Evolutionary conservation across 2,113 vertebrate species (phyloP), one percentile per base, ranked within the genome.

Genomic region (Sardina pilchardus): DNA sequence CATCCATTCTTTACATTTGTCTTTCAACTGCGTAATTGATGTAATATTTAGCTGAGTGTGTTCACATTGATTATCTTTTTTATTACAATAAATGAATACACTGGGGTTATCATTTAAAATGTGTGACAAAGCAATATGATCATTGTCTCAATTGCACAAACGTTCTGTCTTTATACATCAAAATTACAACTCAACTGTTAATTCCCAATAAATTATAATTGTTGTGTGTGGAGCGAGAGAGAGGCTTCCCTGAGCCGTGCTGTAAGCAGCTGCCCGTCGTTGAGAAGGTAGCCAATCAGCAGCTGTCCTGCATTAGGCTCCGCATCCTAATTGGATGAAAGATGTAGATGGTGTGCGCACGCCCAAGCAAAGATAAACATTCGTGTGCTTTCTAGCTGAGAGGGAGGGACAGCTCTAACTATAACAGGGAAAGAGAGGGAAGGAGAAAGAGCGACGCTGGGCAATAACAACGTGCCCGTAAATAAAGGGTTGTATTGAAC

Each of bases 351-450:
- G 92, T 91, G 93, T 92, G 94, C 95, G 96, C 95, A 95, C 95
- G 93, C 91, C 91, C 92, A 93, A 95, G 95, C 89, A 94, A 95
- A 93, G 94, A 96, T 97, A 97, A 97, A 98, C 96, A 97, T 95
- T 96, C 89, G 94, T 93, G 93, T 90, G 94, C 95, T 95, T 95
- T 93, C 56, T 91, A 95, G 94, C 94, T 48, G 93, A 86, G 92
- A 95, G 96, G 67, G 67, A 75, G 67, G 67, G 67, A 75, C 67
- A 75, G 67, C 9, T 5, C 67, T 36, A 75, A 75, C 30, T 75
- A 75, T 75, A 75, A 75, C 67, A 75, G 67, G n/a, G 30, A 75
- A 75, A 75, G 67, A 75, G 67, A 75, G 67, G 67, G 30, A 75
- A 71, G 30, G 67, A 75, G 67, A 34, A 75, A 16, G 30, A 75